Evolutionary conservation across 2,888 invertebrate genomes (phyloP).

Genomic region (Leucoptera coffeella): DNA sequence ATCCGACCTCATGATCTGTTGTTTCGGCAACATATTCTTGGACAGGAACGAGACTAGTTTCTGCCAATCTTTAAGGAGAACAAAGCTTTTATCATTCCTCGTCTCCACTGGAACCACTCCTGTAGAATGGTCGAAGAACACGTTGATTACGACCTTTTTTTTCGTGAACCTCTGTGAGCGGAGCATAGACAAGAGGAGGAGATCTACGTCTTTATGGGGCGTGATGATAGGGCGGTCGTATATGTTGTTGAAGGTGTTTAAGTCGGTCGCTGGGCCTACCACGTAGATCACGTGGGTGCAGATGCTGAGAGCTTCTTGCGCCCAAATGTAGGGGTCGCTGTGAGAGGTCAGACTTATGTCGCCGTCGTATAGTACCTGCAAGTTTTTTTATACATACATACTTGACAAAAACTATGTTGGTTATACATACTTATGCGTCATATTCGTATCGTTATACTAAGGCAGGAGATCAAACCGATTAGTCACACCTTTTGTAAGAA

Average conservation of each 20-base stretch:
- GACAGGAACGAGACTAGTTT: constrained; percentile 31
- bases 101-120: constrained; percentile 26
- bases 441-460: no score
- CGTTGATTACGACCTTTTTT: constrained; percentile 23
- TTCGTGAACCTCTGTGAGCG: constrained; percentile 13
- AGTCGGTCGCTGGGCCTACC: constrained; percentile 26
- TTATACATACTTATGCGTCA: no score
- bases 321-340: constrained; percentile 34
- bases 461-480: no score
- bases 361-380: constrained; percentile 31
- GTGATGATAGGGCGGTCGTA: constrained; percentile 33
- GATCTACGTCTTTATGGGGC: constrained; percentile 23
- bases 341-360: constrained; percentile 25
- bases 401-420: no score
- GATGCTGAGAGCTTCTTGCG: constrained; percentile 21
- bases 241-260: constrained; percentile 22
- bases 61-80: constrained; percentile 32
- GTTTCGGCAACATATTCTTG: constrained; percentile 29
- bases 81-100: constrained; percentile 18
- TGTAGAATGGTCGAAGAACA: constrained; percentile 33
- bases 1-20: constrained; percentile 28
- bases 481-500: no score
- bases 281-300: constrained; percentile 29
- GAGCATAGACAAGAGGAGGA: constrained; percentile 19
- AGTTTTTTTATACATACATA: no score